A percentile compares a stretch with the other conserved stretches of the same genome.
phyloP scores from a whole-genome alignment of 2,888 invertebrate genomes.

The Rhingia rostrata region DNA sequence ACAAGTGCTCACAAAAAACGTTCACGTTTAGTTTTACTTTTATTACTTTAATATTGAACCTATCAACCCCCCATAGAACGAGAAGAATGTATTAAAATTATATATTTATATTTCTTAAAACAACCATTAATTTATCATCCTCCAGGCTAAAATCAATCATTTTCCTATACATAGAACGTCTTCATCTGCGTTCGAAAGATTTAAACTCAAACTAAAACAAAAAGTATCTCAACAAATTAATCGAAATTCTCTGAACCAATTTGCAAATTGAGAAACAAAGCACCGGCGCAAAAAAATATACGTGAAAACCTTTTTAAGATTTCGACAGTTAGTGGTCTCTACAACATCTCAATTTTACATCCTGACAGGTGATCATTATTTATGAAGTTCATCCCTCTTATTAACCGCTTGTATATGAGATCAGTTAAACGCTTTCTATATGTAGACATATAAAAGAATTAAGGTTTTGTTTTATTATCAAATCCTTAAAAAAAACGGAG shows the following conservation, averaged over 20 bases:
- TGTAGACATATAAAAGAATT: too few species aligned
- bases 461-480: too few species aligned
- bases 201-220: conserved; percentile 1
- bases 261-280: conserved; percentile 52
- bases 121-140: conserved; percentile 32
- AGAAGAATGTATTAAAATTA: neutral
- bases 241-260: conserved; percentile 65
- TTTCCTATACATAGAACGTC: conserved; percentile 17
- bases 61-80: too few species aligned
- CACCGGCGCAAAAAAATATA: conserved; percentile 3
- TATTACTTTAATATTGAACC: too few species aligned
- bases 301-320: conserved; percentile 46
- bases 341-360: conserved; percentile 67
- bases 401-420: conserved; percentile 55
- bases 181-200: conserved; percentile 29
- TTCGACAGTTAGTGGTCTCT: conserved; percentile 49
- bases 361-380: conserved; percentile 71
- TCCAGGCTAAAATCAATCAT: conserved; percentile 56
- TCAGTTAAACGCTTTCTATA: neutral
- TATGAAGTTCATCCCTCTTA: conserved; percentile 71
- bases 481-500: too few species aligned
- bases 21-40: too few species aligned
- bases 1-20: too few species aligned
- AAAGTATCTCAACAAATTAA: conserved; percentile 46
- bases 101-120: neutral